phyloP scores from a whole-genome alignment of 1,140 invertebrate genomes.

The Heliconius nattereri region DNA sequence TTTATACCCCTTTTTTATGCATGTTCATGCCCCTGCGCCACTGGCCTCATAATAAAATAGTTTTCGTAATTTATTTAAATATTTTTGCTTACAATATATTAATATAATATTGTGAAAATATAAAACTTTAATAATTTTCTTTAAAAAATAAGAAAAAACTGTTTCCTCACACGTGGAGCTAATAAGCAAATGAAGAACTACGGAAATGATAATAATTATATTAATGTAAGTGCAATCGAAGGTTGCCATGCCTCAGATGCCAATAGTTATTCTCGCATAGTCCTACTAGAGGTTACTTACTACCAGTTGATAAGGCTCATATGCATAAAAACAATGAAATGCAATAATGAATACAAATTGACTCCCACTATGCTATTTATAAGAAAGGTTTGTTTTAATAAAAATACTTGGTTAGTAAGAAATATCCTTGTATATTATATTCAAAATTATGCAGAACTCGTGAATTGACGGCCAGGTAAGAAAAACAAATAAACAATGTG shows the following conservation, averaged over 20 bases:
- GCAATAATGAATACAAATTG: conserved; percentile 24
- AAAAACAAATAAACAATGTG: too few species aligned
- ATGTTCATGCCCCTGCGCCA: too few species aligned
- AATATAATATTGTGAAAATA: background rate
- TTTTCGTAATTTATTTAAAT: background rate
- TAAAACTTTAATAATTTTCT: background rate
- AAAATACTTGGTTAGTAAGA: background rate
- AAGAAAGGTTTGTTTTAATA: background rate
- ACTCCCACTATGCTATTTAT: conserved; percentile 17
- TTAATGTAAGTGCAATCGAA: conserved; percentile 31
- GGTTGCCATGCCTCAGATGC: conserved; percentile 34
- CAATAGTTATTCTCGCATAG: conserved; percentile 29
- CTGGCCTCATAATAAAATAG: too few species aligned
- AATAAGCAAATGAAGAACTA: conserved; percentile 37
- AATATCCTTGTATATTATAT: background rate
- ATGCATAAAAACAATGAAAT: conserved; percentile 33
- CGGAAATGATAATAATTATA: conserved; percentile 55
- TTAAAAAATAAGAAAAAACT: background rate
- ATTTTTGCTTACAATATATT: background rate
- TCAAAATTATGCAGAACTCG: too few species aligned
- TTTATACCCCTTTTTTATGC: too few species aligned
- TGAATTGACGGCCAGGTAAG: too few species aligned
- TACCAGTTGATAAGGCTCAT: conserved; percentile 24
- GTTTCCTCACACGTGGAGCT: conserved; percentile 17
- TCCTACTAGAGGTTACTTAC: conserved; percentile 20